Conservation (phyloP, 2,113 vertebrate species). For the Cyphomyrus plagiostoma region DNA sequence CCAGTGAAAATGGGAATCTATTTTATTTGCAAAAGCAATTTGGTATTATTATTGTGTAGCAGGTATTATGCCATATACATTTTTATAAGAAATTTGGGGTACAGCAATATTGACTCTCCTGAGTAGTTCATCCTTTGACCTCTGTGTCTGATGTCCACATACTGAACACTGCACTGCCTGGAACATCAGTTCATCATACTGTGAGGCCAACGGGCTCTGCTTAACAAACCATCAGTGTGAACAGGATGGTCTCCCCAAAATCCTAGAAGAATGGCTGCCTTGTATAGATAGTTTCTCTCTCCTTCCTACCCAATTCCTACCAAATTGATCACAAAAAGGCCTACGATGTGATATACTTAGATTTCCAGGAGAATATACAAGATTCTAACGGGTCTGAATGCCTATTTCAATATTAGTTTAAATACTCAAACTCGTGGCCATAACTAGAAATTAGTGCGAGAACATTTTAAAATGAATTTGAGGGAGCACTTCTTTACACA, state of each 20-base stretch:
- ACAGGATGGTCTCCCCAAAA: neutral
- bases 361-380: too few species aligned
- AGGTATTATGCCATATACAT: neutral
- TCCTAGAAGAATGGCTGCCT: neutral
- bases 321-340: too few species aligned
- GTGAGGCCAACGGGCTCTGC: neutral
- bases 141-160: neutral
- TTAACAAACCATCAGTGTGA: neutral
- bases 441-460: too few species aligned
- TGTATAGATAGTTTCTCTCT: neutral
- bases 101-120: neutral
- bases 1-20: neutral
- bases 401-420: too few species aligned
- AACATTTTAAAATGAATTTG: too few species aligned
- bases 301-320: neutral
- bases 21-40: neutral
- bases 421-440: too few species aligned
- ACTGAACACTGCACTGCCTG: neutral
- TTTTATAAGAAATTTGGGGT: neutral
- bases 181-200: neutral
- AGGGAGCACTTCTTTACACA: too few species aligned
- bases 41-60: neutral
- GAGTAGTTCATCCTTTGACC: neutral
- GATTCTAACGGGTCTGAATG: too few species aligned
- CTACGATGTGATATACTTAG: too few species aligned